Conservation (phyloP, 2,797 vertebrate species). For the Cercopithecus diana region DNA sequence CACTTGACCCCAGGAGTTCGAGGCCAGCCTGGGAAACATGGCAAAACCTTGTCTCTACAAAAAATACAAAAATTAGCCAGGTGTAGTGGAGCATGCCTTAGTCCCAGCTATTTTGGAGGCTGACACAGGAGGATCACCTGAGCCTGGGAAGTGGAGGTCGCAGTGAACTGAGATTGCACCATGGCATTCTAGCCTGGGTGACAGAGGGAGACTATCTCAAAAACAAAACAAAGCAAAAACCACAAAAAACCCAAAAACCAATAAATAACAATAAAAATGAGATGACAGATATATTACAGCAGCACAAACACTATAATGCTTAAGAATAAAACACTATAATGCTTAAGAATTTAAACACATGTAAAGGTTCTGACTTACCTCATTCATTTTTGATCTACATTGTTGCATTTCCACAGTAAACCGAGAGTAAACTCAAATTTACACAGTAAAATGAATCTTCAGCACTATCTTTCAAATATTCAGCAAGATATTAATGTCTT, state of each 20-base stretch:
- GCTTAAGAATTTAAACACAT: neutral
- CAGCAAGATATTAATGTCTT: constrained; percentile 29
- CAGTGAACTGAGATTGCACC: neutral
- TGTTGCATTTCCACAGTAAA: constrained; percentile 31
- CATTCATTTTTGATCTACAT: neutral
- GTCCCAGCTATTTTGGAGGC: neutral
- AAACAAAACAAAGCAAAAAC: neutral
- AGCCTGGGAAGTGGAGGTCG: neutral
- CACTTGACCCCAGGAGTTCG: neutral
- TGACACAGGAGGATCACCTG: too few relatives aligned
- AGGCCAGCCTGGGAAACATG: neutral
- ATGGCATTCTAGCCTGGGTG: neutral
- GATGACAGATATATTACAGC: neutral
- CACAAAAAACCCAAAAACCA: neutral
- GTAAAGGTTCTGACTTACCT: neutral
- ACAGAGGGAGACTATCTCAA: neutral
- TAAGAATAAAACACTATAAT: neutral
- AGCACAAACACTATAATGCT: neutral
- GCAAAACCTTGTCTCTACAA: neutral
- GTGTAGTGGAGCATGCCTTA: neutral
- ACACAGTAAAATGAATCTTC: neutral
- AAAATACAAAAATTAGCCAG: neutral
- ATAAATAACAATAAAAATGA: neutral
- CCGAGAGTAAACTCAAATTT: neutral
- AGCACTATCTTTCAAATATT: neutral